Conservation (phyloP, 2,113 vertebrate genomes). For the Anoura caudifer region DNA sequence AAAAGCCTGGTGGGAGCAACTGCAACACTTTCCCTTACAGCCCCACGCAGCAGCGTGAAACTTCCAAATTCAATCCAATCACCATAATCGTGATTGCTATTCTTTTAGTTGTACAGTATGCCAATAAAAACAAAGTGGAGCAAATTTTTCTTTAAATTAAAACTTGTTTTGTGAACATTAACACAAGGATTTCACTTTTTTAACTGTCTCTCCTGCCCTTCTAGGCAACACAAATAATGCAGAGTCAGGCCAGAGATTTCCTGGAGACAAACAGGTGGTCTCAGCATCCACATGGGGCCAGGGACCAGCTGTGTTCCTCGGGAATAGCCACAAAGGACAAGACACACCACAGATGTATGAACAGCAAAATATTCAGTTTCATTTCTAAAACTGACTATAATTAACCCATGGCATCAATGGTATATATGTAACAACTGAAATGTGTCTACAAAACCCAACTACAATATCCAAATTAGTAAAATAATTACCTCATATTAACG, state of each 20-base stretch:
- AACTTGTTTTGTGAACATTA: neutral
- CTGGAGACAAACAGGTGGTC: fast-evolving
- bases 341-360: neutral
- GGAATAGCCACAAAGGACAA: neutral
- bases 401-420: neutral
- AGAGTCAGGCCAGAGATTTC: neutral
- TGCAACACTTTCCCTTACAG: neutral
- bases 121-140: neutral
- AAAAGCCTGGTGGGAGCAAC: neutral
- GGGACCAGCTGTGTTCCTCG: fast-evolving
- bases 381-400: neutral
- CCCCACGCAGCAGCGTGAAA: neutral
- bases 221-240: neutral
- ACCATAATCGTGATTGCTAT: neutral
- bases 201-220: neutral
- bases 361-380: neutral
- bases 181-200: neutral
- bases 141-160: neutral
- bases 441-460: neutral
- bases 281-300: neutral
- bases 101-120: neutral
- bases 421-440: neutral
- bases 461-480: constrained; percentile 17
- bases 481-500: constrained; percentile 86
- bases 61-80: neutral